Base-by-base conservation (phyloP, 2,888 invertebrate genomes). In the Conus canariensis region DNA sequence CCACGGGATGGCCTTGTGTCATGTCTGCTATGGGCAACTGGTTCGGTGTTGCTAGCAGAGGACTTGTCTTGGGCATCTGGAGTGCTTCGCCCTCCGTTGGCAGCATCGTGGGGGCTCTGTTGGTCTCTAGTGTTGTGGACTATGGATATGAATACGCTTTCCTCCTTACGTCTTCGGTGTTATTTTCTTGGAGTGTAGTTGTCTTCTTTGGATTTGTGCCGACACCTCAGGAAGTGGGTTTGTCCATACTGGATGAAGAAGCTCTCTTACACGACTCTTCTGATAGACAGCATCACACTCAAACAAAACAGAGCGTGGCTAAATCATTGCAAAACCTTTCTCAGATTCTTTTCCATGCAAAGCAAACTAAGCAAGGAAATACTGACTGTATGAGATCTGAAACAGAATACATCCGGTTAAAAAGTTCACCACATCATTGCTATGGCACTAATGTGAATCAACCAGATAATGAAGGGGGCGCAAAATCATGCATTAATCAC, bases 11-110 rank as follows among this genome's bases (percentile, higher is more conserved):
- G 97, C 97, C 97, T 3, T 96, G 96, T 89, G 96, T 96, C 80
- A 96, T 97, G 19, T 96, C 97, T 85, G 95, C 97, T 82, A 97
- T 97, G 96, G 96, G 96, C 6, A 97, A 97, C 93, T 97, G 97
- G 97, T 97, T 97, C 94, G 96, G 96, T n/a, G 74, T 22, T 12
- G 94, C 95, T 93, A 94, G 95, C 90, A 95, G 95, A 92, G 97
- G 97, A 25, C 94, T 97, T 77, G 94, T 97, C 7, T 95, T 97
- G 93, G 97, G 97, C 25, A 90, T 96, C 19, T 97, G 97, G 97
- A 96, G 97, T 90, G 96, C 96, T 2, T 97, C 97, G 93, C 97
- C 97, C n/a, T 96, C 96, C 74, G 96, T 97, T 59, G 97, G 97
- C 58, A 97, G 97, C 92, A 97, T 97, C 77, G 94, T 97, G 77